Conservation (phyloP, 2,113 vertebrate genomes). For the Oncorhynchus tshawytscha region DNA sequence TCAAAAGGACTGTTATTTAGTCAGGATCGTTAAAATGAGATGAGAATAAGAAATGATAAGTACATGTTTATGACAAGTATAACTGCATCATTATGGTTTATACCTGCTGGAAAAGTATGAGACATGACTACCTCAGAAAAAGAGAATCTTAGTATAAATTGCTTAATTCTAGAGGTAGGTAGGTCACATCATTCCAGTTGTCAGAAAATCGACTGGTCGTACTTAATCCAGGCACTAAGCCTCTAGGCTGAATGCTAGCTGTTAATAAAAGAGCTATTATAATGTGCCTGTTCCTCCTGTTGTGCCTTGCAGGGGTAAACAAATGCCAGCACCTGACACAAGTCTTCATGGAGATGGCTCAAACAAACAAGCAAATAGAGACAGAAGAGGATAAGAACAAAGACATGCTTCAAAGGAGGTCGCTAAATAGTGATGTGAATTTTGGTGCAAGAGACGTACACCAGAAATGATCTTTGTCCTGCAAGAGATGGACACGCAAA, state of each 20-base stretch:
- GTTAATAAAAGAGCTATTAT: neutral
- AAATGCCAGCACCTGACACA: neutral
- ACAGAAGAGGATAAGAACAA: no score
- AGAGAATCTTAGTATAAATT: no score
- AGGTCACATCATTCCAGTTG: neutral
- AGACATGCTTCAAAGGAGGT: no score
- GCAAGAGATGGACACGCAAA: neutral
- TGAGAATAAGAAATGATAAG: no score
- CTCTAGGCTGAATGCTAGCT: slow-evolving; percentile 1
- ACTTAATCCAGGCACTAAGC: neutral
- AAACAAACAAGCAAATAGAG: no score
- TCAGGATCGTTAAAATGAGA: neutral
- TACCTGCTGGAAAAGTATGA: neutral
- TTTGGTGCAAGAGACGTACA: no score
- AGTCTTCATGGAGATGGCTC: neutral
- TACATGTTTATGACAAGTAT: neutral
- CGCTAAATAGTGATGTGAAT: no score
- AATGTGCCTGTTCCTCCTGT: no score
- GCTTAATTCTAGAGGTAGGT: no score
- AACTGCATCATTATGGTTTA: neutral
- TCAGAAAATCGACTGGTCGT: neutral
- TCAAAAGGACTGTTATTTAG: neutral
- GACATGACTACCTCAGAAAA: neutral
- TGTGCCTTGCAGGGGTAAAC: neutral
- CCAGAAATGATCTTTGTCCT: neutral